Conservation (phyloP, 92 coral and sea anemone species). For the Muricea muricata region DNA sequence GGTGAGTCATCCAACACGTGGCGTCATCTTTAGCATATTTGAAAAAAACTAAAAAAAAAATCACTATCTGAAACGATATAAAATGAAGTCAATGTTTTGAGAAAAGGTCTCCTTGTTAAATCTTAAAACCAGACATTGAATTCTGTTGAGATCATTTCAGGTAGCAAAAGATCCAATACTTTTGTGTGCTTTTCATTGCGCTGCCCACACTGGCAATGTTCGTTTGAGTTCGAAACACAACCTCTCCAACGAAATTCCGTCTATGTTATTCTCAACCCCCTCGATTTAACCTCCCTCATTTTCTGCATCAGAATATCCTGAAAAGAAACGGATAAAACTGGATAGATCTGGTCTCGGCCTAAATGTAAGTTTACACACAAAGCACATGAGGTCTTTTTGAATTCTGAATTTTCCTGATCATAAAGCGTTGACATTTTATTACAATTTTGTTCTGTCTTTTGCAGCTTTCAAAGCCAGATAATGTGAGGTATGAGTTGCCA, state of each 20-base stretch:
- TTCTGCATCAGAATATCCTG: not conserved
- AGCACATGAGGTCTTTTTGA: too few species aligned
- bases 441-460: not conserved
- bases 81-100: too few species aligned
- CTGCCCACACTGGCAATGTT: too few species aligned
- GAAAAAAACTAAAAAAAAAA: too few species aligned
- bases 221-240: too few species aligned
- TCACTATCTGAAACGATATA: too few species aligned
- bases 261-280: too few species aligned
- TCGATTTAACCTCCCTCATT: not conserved
- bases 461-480: not conserved
- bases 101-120: too few species aligned
- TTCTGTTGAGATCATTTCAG: too few species aligned
- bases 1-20: not conserved
- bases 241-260: not conserved
- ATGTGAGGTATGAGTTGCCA: slow-evolving; percentile 29
- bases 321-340: slow-evolving; percentile 22
- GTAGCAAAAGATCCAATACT: too few species aligned
- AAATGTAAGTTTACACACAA: slow-evolving; percentile 10
- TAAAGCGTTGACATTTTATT: not conserved
- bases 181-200: too few species aligned
- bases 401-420: not conserved
- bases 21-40: not conserved
- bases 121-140: too few species aligned
- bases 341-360: slow-evolving; percentile 6